Base-by-base conservation (phyloP, 2,113 vertebrate genomes). In the Cisticola juncidis region DNA sequence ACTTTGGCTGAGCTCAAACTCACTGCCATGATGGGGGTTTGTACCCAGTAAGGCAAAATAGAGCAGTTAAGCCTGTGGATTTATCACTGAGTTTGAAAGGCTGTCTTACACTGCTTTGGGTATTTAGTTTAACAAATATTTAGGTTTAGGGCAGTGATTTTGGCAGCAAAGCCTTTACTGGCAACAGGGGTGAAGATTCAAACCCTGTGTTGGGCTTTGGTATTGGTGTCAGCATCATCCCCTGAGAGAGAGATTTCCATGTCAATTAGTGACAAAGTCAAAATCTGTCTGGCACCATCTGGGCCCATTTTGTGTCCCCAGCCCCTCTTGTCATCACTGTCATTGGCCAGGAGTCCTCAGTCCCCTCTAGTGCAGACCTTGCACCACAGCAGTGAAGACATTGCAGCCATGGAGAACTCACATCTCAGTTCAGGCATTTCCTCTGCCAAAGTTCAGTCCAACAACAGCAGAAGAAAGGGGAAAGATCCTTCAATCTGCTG, bases 291-390 rank as follows among this genome's bases (percentile, higher is more conserved):
- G 79, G 90, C 81, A 96, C 74, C 51, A 44, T 88, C 81, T 70
- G 82, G 56, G 42, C 51, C 56, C 60, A 9, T 96, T 97, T 88
- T 95, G 51, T 71, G 83, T 77, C 82, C 79, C 76, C 76, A 90
- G 51, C 40, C 79, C 44, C 76, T 90, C 48, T 81, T 90, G 88
- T 88, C 92, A 83, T 79, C 20, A 12, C 73, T 77, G 85, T 65
- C 71, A 23, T 57, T 73, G 71, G 51, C 68, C 88, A 50, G 47
- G 65, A 92, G 74, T 58, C 38, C 56, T 92, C 68, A 28, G 47
- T 60, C 76, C 71, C 35, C 90, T 81, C 74, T 33, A 72, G 45
- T 51, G 50, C 50, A 94, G 85, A 36, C 47, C 79, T 93, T 82
- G 64, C 31, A 70, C 51, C 71, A 69, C 79, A 64, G 86, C 79